Percentiles rank a stretch among this genome's conserved stretches.
phyloP scores from a whole-genome alignment of 2,113 vertebrate genomes.

The Scalopus aquaticus region DNA sequence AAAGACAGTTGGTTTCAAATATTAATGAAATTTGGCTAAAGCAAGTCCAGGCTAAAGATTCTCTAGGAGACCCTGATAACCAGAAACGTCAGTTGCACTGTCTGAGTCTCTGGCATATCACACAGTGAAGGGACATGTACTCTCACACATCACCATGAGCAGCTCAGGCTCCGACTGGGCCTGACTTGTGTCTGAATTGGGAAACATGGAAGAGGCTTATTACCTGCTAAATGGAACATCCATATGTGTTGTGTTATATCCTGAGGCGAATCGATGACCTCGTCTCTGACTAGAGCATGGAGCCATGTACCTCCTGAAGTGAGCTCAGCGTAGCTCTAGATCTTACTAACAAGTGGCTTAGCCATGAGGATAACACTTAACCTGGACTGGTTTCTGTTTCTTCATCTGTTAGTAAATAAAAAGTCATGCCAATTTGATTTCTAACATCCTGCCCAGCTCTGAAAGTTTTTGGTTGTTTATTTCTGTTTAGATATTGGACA shows the following conservation, averaged over 20 bases:
- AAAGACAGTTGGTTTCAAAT: not conserved
- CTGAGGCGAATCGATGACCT: not conserved
- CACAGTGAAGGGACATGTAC: fast-evolving
- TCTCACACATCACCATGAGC: not conserved
- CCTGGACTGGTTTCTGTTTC: not conserved
- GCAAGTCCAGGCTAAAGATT: not conserved
- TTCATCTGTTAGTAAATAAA: not conserved
- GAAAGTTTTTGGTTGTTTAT: not conserved
- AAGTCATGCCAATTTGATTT: not conserved
- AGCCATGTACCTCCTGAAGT: not conserved
- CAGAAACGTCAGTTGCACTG: not conserved
- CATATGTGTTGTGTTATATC: no score
- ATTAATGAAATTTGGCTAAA: not conserved
- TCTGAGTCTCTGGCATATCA: not conserved
- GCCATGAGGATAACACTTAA: not conserved
- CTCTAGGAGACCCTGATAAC: not conserved
- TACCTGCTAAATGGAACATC: not conserved
- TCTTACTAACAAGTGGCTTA: not conserved
- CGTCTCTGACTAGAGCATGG: not conserved
- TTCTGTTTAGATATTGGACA: not conserved
- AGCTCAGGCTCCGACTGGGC: not conserved
- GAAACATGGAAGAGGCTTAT: not conserved
- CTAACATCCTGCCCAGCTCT: not conserved
- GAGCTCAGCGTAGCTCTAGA: not conserved
- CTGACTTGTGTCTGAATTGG: no score